Percentiles rank a stretch among this genome's conserved stretches.
Conservation (phyloP, 2,113 vertebrate genomes). For the Semicossyphus pulcher region DNA sequence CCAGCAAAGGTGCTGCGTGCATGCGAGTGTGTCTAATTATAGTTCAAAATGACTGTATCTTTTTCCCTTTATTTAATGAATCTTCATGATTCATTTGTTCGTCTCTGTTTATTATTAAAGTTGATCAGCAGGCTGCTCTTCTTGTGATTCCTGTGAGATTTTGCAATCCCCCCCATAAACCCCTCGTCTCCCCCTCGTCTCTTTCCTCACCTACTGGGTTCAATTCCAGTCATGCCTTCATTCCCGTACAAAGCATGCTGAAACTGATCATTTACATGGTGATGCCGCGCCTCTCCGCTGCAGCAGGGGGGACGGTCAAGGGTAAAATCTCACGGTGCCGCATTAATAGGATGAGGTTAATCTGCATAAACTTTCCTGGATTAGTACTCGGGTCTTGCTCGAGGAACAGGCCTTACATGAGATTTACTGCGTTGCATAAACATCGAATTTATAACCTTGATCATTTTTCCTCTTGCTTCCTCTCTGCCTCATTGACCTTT, state of each 20-base stretch:
- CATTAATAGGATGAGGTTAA: slow-evolving; percentile 58
- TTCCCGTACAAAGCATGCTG: slow-evolving; percentile 22
- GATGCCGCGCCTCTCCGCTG: slow-evolving; percentile 14
- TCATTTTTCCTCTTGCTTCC: slow-evolving; percentile 12
- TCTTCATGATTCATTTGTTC: slow-evolving; percentile 10
- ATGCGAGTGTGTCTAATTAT: slow-evolving; percentile 17
- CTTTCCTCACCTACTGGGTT: slow-evolving; percentile 18
- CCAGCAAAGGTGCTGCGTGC: slow-evolving; percentile 48
- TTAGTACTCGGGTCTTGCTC: slow-evolving; percentile 41
- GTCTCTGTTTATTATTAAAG: not conserved
- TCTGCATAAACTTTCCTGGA: slow-evolving; percentile 49
- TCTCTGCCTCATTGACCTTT: slow-evolving; percentile 46
- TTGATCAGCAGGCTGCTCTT: slow-evolving; percentile 26
- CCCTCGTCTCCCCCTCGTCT: slow-evolving; percentile 12
- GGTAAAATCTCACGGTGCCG: slow-evolving; percentile 42
- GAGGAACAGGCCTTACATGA: slow-evolving; percentile 40
- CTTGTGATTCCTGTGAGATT: slow-evolving; percentile 7
- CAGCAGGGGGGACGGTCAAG: slow-evolving; percentile 45
- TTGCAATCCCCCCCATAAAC: not conserved
- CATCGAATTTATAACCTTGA: slow-evolving; percentile 12
- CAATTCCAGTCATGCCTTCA: slow-evolving; percentile 54
- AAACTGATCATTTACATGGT: slow-evolving; percentile 49
- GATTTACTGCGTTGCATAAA: slow-evolving; percentile 36
- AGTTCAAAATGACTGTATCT: slow-evolving; percentile 25
- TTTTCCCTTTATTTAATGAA: slow-evolving; percentile 1